Base-by-base conservation (phyloP, 2,113 vertebrate genomes). In the Mustela lutreola region DNA sequence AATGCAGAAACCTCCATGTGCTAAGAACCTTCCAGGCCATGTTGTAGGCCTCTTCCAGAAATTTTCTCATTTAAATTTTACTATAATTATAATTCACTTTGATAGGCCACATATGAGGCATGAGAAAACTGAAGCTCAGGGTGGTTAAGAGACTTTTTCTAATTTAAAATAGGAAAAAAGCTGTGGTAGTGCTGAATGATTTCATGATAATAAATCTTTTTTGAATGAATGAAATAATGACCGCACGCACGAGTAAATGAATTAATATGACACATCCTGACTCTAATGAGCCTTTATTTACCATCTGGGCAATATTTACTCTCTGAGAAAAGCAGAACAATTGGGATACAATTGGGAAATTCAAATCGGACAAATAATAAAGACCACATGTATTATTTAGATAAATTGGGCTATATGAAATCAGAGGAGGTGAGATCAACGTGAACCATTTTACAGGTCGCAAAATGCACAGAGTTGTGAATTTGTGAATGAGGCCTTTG, bases 211-310 rank as follows among this genome's bases (percentile, higher is more conserved):
- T 71, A 21, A 85, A 12, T 48, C 11, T 10, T 63, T 84, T 93
- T 28, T 71, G 36, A 83, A 73, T 60, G n/a, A 96, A 58, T 42
- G 39, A 63, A 95, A 87, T 53, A 39, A n/a, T 73, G 19, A 1
- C 5, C n/a, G 3, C 16, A 48, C 60, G 5, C 19, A 80, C 1
- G 1, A 89, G 58, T 81, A 86, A 67, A 56, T 45, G 21, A 78
- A 78, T 75, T 71, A 78, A 53, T 88, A 89, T 92, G 24, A 78
- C 33, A 45, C 12, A 58, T 33, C 50, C 18, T 89, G 58, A 6
- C 39, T 16, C 73, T 85, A n/a, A 94, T 19, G 53, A 63, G 15
- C 24, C 60, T 97, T 65, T 78, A 60, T 94, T 93, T 82, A 45
- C 33, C 11, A 92, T 71, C n/a, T 62, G 19, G 36, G 39, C 9